A percentile compares a stretch with the other conserved stretches of the same genome.
Conservation (phyloP, 2,797 vertebrate genomes). For the Alosa sapidissima region DNA sequence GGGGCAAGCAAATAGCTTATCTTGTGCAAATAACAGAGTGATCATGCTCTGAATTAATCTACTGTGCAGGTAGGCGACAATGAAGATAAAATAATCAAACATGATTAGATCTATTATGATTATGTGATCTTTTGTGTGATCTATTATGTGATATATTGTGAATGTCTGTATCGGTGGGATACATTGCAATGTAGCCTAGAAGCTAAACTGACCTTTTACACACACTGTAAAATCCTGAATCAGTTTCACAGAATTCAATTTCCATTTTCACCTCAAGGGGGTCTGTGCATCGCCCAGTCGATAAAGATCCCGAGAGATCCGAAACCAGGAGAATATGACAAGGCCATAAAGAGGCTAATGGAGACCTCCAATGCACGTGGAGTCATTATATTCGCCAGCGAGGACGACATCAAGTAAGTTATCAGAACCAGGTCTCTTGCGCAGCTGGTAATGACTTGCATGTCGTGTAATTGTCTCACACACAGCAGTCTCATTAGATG, state of each 20-base stretch:
- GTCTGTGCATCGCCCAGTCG: conserved; percentile 89
- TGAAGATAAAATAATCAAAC: neutral
- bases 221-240: conserved; percentile 9
- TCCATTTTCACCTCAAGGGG: conserved; percentile 66
- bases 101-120: neutral
- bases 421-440: neutral
- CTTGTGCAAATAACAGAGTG: neutral
- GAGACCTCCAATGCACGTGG: conserved; percentile 88
- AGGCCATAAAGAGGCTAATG: conserved; percentile 84
- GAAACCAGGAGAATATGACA: conserved; percentile 82
- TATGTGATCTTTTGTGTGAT: no score
- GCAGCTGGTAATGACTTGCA: conserved; percentile 1
- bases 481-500: neutral
- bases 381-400: conserved; percentile 90
- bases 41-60: neutral
- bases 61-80: neutral
- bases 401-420: conserved; percentile 90
- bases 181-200: neutral
- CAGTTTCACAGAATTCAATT: conserved; percentile 44
- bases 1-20: no score
- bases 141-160: neutral
- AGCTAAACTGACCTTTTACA: neutral
- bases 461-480: neutral
- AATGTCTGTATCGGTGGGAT: neutral
- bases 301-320: conserved; percentile 92